Evolutionary conservation across 2,797 vertebrate genomes (phyloP).

Genomic region (Simalia tracyae): DNA sequence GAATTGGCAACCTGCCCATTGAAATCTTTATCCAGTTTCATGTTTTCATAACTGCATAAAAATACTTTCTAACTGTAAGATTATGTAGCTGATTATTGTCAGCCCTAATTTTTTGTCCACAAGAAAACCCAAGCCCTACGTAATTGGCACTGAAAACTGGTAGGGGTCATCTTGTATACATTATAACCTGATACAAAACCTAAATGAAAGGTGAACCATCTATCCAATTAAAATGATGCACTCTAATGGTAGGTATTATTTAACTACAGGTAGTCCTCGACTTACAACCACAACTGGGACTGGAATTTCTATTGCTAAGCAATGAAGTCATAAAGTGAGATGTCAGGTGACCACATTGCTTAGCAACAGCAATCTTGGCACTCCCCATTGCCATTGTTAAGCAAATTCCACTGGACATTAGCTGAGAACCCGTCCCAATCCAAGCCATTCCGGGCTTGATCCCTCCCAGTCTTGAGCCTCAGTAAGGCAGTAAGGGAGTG

Average conservation of each 20-base stretch:
- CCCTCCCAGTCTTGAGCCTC: too few relatives aligned
- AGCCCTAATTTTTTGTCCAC: neutral
- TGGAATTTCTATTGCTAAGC: too few relatives aligned
- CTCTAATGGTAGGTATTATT: neutral
- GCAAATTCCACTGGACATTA: too few relatives aligned
- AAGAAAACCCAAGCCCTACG: neutral
- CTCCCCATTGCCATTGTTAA: too few relatives aligned
- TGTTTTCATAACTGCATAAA: neutral
- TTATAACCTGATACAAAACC: neutral
- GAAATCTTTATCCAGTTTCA: neutral
- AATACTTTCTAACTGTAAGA: neutral
- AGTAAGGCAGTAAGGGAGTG: too few relatives aligned
- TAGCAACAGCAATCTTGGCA: too few relatives aligned
- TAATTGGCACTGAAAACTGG: neutral
- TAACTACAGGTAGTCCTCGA: neutral
- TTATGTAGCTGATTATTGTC: neutral
- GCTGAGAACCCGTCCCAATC: too few relatives aligned
- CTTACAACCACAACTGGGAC: too few relatives aligned
- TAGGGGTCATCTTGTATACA: neutral
- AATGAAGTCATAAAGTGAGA: too few relatives aligned
- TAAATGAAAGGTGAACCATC: neutral
- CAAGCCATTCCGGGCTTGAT: too few relatives aligned
- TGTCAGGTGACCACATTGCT: too few relatives aligned
- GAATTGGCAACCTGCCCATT: neutral
- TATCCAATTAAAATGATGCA: neutral